phyloP scores from a whole-genome alignment of 2,797 vertebrate genomes.

The Telmatherina bonti region DNA sequence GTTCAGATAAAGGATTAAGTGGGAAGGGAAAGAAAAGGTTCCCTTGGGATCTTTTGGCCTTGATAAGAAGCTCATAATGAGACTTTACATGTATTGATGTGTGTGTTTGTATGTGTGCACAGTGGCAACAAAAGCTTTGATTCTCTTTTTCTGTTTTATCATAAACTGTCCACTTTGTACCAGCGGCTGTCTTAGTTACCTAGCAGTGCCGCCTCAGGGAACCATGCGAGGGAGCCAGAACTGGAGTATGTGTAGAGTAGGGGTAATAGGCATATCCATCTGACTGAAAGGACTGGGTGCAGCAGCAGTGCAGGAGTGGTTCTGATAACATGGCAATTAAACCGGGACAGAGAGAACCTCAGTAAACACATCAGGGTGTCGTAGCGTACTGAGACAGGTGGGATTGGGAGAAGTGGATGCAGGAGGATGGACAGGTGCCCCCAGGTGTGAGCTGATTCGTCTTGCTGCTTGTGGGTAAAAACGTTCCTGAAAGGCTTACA shows the following conservation, averaged over 20 bases:
- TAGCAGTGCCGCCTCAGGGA: slow-evolving; percentile 46
- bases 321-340: slow-evolving; percentile 79
- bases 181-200: slow-evolving; percentile 52
- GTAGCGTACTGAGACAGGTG: slow-evolving; percentile 52
- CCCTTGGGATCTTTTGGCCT: slow-evolving; percentile 33
- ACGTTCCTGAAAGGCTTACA: slow-evolving; percentile 30
- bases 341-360: slow-evolving; percentile 54
- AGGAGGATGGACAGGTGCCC: slow-evolving; percentile 30
- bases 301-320: slow-evolving; percentile 60
- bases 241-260: slow-evolving; percentile 28
- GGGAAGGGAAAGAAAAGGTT: slow-evolving; percentile 26
- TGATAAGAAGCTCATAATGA: slow-evolving; percentile 60
- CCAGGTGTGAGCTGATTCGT: slow-evolving; percentile 61
- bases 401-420: slow-evolving; percentile 27
- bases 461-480: slow-evolving; percentile 51
- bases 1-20: slow-evolving; percentile 37
- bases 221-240: slow-evolving; percentile 30
- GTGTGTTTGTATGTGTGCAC: slow-evolving; percentile 43
- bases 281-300: slow-evolving; percentile 59
- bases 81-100: slow-evolving; percentile 46
- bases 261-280: slow-evolving; percentile 77
- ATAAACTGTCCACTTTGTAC: slow-evolving; percentile 50
- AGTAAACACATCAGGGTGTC: slow-evolving; percentile 55
- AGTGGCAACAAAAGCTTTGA: slow-evolving; percentile 45
- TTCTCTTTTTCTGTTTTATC: slow-evolving; percentile 44